Evolutionary conservation across 2,797 vertebrate genomes (phyloP), one percentile per base, ranked within the genome.

Genomic region (Urosaurus nigricauda): DNA sequence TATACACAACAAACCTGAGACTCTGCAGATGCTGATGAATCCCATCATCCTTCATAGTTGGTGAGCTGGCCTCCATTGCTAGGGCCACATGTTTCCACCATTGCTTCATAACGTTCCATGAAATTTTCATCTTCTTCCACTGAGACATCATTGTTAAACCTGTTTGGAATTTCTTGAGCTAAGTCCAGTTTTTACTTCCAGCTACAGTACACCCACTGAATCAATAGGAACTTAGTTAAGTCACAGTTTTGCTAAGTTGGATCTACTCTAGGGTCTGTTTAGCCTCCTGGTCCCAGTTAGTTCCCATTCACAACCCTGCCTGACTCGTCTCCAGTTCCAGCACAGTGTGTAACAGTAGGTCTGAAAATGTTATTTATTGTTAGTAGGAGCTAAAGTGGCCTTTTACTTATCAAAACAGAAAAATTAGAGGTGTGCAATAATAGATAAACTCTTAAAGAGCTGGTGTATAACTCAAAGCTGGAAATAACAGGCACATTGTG

Each of bases 371-470:
- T 56, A n/a, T 35, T 79, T 87, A 37, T 32, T 68, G 29, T 81
- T 73, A 53, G 37, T 24, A n/a, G 74, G 21, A 16, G 79, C 63
- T 78, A 86, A 14, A 65, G 71, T 8, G 40, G 32, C 29, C 26
- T 75, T 40, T 43, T 63, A 32, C 32, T 84, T 81, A 29, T 56
- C 37, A 32, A 47, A 81, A 79, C 43, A 37, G 63, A 87, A 21
- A 29, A 78, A 47, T 37, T 79, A 83, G 35, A 68, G 32, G 17
- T 0, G 32, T 35, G 75, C 80, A 88, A 77, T 47, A 78, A 32
- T 13, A 87, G 87, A 89, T 84, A 88, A 84, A 21, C 43, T 26
- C 32, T 70, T 73, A 75, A 51, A 83, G 74, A 83, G 21, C 26
- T 32, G 32, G 56, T 5, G 2, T 70, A 81, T 77, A 77, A 60